Evolutionary conservation across 1,140 invertebrate species (phyloP), one percentile per base, ranked within the genome.

Genomic region (Arctopsyche grandis): DNA sequence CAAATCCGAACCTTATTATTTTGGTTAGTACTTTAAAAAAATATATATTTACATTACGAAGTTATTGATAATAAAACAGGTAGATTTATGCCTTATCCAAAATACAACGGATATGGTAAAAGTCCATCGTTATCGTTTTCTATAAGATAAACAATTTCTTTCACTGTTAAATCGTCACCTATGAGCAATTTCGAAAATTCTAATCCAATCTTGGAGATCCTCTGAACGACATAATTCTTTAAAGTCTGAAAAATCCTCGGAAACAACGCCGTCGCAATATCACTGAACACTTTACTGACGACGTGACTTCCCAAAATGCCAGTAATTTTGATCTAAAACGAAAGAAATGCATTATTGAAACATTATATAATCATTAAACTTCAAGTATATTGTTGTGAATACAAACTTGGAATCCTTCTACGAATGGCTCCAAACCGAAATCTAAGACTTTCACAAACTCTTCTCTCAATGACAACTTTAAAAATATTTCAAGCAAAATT

Each of bases 51-150:
- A 16, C n/a, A 60, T 60, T 9, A 24, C 10, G 4, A 66, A 5
- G 7, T 38, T 38, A 22, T 21, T 66, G 21, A 22, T 4, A 66
- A 22, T 22, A 21, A 66, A 7, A 22, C 1, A 7, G 19, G 19
- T 22, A 5, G n/a, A 0, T 46, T 46, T 56, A 24, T 9, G 24
- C 29, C 29, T 38, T 38, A 38, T 1, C 29, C 7, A 7, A 38
- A 4, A 4, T 38, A 7, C 29, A 38, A 38, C 29, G 29, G 29
- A 1, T 19, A 63, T 29, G 52, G 52, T 43, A 76, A 63, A 19
- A 76, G 24, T 5, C 56, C 74, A 63, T 76, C 56, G 21, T 74
- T 48, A 5, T 76, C 29, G 29, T 38, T 43, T 10, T 63, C 56
- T n/a, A 76, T 16, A 19, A 76, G 10, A 7, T 63, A 9, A 12